These are phyloP conservation scores for Plectrocnemia conspersa DNA, from an alignment of 1,140 invertebrate species.

Conservation along the genomic window DNA sequence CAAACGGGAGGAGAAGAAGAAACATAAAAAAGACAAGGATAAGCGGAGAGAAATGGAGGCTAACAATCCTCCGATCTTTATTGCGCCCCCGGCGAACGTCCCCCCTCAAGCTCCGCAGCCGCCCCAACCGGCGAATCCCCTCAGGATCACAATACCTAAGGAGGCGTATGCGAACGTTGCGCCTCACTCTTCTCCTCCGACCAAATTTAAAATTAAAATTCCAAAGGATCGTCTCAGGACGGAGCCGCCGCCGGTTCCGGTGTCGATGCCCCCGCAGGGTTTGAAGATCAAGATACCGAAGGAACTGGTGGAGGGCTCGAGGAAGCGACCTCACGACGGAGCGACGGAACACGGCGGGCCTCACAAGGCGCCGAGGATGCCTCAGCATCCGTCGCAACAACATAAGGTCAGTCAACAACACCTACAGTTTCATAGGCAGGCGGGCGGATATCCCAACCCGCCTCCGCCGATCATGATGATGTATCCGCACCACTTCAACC, in stretches of 20 bases:
- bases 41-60: slow-evolving; percentile 40
- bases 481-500: slow-evolving; percentile 11
- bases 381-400: slow-evolving; percentile 12
- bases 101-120: slow-evolving; percentile 6
- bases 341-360: slow-evolving; percentile 37
- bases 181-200: slow-evolving; percentile 9
- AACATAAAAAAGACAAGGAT: slow-evolving; percentile 50
- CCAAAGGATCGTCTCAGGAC: slow-evolving; percentile 48
- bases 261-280: slow-evolving; percentile 19
- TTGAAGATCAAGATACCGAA: slow-evolving; percentile 51
- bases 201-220: slow-evolving; percentile 49
- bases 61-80: slow-evolving; percentile 12
- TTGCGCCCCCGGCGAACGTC: slow-evolving; percentile 23
- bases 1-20: slow-evolving; percentile 48
- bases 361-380: slow-evolving; percentile 37
- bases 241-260: slow-evolving; percentile 43
- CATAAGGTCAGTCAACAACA: slow-evolving; percentile 20
- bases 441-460: neutral
- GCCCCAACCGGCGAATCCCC: slow-evolving; percentile 35
- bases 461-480: slow-evolving; percentile 8
- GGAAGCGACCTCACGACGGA: slow-evolving; percentile 38
- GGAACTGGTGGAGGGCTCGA: slow-evolving; percentile 44
- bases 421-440: neutral
- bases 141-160: slow-evolving; percentile 46
- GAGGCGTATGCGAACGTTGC: slow-evolving; percentile 40